Evolutionary conservation across 1,140 invertebrate genomes (phyloP), one percentile per base, ranked within the genome.

Genomic region (Scaptomyza pallida): DNA sequence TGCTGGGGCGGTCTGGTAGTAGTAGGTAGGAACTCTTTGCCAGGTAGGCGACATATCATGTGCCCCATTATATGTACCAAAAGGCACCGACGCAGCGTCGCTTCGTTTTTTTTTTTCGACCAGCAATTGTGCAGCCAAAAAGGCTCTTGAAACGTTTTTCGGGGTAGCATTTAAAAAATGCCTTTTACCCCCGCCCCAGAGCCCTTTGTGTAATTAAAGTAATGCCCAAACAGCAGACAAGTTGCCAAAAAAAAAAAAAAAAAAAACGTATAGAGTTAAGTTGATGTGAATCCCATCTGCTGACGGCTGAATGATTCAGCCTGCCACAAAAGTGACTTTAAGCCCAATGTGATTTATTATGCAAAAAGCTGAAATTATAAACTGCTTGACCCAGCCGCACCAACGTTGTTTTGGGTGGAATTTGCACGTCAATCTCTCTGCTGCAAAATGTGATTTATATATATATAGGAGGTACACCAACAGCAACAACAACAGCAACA

Each of bases 11-110:
- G 15, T 13, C 47, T 33, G 21, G 23, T 26, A 5, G 23, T 26
- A 4, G 23, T 26, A 26, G 23, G 23, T 26, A 26, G 33, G 40
- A 33, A 51, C 79, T 41, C 60, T 59, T 30, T 30, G n/a, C 26
- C 81, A 88, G 82, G 82, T 86, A 88, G 74, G 78, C 82, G 82
- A 85, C 81, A 85, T 85, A 85, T 85, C 82, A 85, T 85, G 80
- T 85, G 80, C 72, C 69, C 72, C 69, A 72, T 86, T 86, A 70
- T 67, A 45, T 60, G 45, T 72, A 65, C 69, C 80, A 77, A 82
- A 82, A 68, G 78, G 73, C 69, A 80, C 61, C 78, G 78, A 81
- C 64, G 72, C 76, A 55, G 57, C 69, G 74, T 48, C 68, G 76
- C 62, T 56, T 69, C 74, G 48, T 44, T 78, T 75, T 56, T 60